Percentiles rank a stretch among this genome's conserved stretches.
These are phyloP conservation scores for Phaethornis superciliosus DNA, from an alignment of 2,113 vertebrate species.

Conservation along the genomic window DNA sequence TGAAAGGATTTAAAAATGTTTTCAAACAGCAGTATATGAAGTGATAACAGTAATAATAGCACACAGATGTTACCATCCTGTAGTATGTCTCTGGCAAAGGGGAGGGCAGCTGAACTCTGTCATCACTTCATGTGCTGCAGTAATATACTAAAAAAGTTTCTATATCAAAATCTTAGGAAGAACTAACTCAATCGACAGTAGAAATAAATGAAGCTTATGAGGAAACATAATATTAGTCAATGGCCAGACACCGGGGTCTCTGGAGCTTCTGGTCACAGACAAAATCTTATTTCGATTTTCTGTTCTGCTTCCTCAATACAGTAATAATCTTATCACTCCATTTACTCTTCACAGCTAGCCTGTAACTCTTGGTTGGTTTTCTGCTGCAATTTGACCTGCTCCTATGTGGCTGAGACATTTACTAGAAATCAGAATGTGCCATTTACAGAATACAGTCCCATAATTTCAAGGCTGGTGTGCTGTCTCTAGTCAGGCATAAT, in stretches of 20 bases:
- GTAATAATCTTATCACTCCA: slow-evolving; percentile 31
- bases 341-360: slow-evolving; percentile 30
- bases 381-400: slow-evolving; percentile 20
- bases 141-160: neutral
- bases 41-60: neutral
- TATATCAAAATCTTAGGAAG: slow-evolving; percentile 1
- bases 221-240: slow-evolving; percentile 40
- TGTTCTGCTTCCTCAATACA: slow-evolving; percentile 35
- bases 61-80: neutral
- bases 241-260: slow-evolving; percentile 20
- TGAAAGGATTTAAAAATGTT: neutral
- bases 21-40: neutral
- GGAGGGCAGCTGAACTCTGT: neutral
- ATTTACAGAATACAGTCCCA: neutral
- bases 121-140: neutral
- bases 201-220: slow-evolving; percentile 45
- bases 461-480: neutral
- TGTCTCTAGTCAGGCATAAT: neutral
- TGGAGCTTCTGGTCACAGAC: slow-evolving; percentile 28
- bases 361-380: slow-evolving; percentile 31
- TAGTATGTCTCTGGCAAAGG: neutral
- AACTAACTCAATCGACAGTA: neutral
- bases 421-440: neutral
- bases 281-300: slow-evolving; percentile 26
- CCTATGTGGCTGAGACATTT: neutral